These are phyloP conservation scores for Paramuricea clavata DNA, from an alignment of 92 coral and sea anemone species.

Conservation along the genomic window DNA sequence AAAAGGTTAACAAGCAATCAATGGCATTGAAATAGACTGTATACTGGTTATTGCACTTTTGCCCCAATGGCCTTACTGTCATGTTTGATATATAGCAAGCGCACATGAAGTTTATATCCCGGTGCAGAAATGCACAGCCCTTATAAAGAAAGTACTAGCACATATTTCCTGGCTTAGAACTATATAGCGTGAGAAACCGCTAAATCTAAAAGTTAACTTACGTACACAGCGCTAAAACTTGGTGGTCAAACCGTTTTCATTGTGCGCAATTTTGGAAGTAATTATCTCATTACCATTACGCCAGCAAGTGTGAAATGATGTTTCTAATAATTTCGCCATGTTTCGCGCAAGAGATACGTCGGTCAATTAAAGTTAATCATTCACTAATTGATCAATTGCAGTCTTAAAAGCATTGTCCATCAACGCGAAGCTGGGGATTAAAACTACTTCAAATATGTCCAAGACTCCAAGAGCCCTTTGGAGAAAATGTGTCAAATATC, in stretches of 20 bases:
- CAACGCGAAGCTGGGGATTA: neutral
- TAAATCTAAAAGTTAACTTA: no score
- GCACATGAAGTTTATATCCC: no score
- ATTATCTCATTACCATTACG: no score
- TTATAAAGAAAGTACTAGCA: neutral
- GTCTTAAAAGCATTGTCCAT: neutral
- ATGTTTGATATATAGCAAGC: no score
- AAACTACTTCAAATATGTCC: neutral
- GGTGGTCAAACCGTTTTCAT: no score
- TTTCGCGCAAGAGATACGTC: neutral
- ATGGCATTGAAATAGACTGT: neutral
- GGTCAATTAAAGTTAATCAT: neutral
- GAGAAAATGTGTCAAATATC: neutral
- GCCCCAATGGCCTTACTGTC: no score
- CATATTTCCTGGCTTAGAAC: neutral
- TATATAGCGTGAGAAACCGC: no score
- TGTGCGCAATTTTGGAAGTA: no score
- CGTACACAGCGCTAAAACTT: no score
- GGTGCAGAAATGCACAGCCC: no score
- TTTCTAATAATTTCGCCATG: neutral
- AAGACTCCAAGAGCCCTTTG: neutral
- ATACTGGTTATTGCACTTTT: no score
- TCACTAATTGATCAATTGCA: neutral
- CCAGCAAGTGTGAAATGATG: no score
- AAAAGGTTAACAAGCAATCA: neutral